These are phyloP conservation scores for Philantomba maxwellii DNA, from an alignment of 2,113 vertebrate genomes.

Conservation along the genomic window DNA sequence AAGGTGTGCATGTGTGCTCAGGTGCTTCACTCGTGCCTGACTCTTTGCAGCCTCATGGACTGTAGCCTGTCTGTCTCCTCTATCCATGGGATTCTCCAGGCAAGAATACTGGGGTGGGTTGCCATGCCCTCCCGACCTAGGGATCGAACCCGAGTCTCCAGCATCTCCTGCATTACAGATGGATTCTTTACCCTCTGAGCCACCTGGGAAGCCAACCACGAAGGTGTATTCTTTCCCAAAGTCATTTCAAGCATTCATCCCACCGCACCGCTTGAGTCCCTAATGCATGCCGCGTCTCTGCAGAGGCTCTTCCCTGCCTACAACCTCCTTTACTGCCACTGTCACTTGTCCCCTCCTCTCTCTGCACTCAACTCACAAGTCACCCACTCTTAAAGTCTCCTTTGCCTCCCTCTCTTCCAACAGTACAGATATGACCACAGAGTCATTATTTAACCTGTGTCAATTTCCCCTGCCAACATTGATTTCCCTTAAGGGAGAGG, in stretches of 20 bases:
- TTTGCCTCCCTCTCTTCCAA: background rate
- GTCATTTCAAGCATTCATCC: too few species aligned
- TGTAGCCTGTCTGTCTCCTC: background rate
- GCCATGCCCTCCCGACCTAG: background rate
- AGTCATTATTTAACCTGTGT: background rate
- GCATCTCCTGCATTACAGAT: background rate
- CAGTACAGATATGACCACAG: background rate
- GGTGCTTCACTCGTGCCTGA: background rate
- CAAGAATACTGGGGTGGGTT: background rate
- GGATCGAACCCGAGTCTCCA: background rate
- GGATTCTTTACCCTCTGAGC: background rate
- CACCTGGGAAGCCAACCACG: background rate
- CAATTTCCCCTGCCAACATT: background rate
- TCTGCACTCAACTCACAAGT: background rate
- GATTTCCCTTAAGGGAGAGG: background rate
- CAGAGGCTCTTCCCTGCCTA: background rate
- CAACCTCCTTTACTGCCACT: background rate
- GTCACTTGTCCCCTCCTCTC: background rate
- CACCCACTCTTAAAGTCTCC: background rate
- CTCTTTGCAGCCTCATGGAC: background rate
- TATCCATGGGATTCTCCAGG: background rate
- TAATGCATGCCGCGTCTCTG: fast-evolving
- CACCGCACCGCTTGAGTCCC: background rate
- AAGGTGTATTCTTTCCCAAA: background rate
- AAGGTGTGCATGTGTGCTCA: background rate